Evolutionary conservation across 37 sponge, comb jelly and placozoan genomes (phyloP).

Genomic region (Beroe ovata): DNA sequence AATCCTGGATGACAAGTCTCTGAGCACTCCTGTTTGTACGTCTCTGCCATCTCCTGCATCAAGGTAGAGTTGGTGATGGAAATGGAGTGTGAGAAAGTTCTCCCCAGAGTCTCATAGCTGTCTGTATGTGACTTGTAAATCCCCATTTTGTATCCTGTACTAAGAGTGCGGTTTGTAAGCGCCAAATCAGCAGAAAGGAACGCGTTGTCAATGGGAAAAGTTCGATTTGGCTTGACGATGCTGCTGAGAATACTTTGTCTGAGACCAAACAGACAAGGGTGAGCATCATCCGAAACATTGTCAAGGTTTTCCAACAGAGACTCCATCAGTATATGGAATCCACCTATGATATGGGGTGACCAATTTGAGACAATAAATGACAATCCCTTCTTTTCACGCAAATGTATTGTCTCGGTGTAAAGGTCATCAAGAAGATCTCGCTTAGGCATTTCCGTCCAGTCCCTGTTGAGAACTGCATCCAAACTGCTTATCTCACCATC

Average conservation of each 20-base stretch:
- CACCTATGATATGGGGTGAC: background rate
- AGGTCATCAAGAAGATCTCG: background rate
- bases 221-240: background rate
- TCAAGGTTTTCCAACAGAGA: background rate
- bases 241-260: background rate
- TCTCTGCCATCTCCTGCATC: background rate
- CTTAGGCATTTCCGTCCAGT: background rate
- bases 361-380: background rate
- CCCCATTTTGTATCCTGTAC: background rate
- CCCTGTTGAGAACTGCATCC: background rate
- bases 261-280: background rate
- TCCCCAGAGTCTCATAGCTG: background rate
- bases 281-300: background rate
- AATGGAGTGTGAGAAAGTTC: background rate
- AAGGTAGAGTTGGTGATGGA: background rate
- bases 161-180: background rate
- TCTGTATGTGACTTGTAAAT: background rate
- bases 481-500: background rate
- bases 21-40: background rate
- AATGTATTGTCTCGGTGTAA: background rate
- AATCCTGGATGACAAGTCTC: conserved; percentile 1
- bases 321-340: background rate
- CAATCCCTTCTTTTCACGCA: background rate
- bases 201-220: background rate
- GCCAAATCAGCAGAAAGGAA: background rate